Evolutionary conservation across 2,888 invertebrate genomes (phyloP).

Genomic region (Leucania comma): DNA sequence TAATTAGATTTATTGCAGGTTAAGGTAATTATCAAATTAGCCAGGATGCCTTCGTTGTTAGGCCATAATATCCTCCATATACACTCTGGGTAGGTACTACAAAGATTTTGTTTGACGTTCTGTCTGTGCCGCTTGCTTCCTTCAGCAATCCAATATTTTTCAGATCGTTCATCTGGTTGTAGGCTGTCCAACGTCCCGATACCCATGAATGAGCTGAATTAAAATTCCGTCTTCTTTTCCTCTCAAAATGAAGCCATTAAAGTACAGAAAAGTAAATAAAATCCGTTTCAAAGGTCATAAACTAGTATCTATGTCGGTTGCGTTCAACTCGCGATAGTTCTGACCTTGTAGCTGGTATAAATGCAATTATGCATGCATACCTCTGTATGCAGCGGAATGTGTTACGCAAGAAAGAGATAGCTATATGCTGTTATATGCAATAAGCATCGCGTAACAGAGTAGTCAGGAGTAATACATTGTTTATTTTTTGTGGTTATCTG

Average conservation of each 20-base stretch:
- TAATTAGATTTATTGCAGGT: too few relatives aligned
- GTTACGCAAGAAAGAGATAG: conserved; percentile 57
- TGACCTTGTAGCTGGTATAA: conserved; percentile 68
- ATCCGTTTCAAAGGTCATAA: conserved; percentile 39
- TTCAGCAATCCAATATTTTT: background rate
- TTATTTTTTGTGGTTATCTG: conserved; percentile 24
- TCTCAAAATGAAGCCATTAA: conserved; percentile 4
- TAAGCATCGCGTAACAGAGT: conserved; percentile 51
- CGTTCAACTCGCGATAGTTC: conserved; percentile 55
- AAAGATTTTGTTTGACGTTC: background rate
- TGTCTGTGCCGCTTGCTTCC: too few relatives aligned
- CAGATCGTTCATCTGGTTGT: background rate
- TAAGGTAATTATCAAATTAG: background rate
- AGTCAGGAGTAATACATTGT: conserved; percentile 33
- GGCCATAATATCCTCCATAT: background rate
- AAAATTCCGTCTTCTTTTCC: background rate
- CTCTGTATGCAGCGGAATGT: conserved; percentile 65
- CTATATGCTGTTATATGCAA: conserved; percentile 35
- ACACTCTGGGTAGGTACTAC: too few relatives aligned
- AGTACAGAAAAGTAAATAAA: conserved; percentile 14
- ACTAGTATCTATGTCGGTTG: conserved; percentile 42
- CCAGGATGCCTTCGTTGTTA: fast-evolving
- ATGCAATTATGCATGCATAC: conserved; percentile 72
- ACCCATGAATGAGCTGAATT: background rate
- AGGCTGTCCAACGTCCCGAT: background rate